phyloP scores from a whole-genome alignment of 2,888 invertebrate species.

The Biston betularia region DNA sequence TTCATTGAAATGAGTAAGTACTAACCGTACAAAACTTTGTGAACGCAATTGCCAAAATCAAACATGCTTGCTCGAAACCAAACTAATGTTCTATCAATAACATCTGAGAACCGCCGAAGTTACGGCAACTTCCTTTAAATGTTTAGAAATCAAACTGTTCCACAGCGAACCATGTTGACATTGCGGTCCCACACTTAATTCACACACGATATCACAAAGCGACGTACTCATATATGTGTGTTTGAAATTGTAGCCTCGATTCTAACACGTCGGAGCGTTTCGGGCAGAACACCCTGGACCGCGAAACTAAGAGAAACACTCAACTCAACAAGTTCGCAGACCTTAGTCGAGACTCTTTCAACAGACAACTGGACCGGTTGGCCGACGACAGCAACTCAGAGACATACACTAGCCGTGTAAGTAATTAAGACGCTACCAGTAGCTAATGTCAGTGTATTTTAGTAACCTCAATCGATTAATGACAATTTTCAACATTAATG shows the following conservation, averaged over 20 bases:
- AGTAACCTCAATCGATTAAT: too few species aligned
- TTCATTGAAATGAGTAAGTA: too few species aligned
- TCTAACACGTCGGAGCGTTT: conserved; percentile 86
- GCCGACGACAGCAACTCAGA: conserved; percentile 78
- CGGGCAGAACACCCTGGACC: conserved; percentile 82
- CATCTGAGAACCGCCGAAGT: conserved; percentile 15
- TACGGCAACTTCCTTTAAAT: conserved; percentile 21
- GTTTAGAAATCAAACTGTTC: conserved; percentile 16
- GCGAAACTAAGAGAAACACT: conserved; percentile 88
- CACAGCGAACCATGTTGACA: conserved; percentile 16
- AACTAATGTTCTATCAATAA: conserved; percentile 19
- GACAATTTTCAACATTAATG: too few species aligned
- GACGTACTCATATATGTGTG: background rate
- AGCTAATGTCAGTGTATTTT: too few species aligned
- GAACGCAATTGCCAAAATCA: background rate
- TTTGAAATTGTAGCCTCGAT: conserved; percentile 85
- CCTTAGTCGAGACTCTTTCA: conserved; percentile 75
- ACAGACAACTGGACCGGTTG: conserved; percentile 76
- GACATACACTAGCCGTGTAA: conserved; percentile 74
- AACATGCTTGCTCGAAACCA: conserved; percentile 6
- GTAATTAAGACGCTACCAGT: conserved; percentile 40
- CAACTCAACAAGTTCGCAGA: conserved; percentile 86
- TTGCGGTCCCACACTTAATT: conserved; percentile 32
- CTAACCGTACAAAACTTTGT: background rate
- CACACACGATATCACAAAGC: conserved; percentile 37